Percentiles rank a stretch among this genome's conserved stretches.
Conservation (phyloP, 2,888 invertebrate species). For the Belgica antarctica region DNA sequence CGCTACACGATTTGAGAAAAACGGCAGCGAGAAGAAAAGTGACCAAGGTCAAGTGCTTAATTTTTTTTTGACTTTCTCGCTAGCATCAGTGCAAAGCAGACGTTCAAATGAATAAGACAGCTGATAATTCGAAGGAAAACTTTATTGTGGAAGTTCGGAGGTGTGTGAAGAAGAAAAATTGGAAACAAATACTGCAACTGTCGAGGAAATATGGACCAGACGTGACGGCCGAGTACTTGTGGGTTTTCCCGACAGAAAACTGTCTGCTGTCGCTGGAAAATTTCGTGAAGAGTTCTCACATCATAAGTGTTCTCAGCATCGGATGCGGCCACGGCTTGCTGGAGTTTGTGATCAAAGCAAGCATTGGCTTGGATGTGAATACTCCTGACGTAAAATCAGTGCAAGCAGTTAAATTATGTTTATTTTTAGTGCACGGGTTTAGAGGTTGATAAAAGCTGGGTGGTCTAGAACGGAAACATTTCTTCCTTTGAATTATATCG, state of each 20-base stretch:
- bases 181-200: slow-evolving; percentile 56
- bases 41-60: slow-evolving; percentile 19
- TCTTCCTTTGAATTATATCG: slow-evolving; percentile 62
- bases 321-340: slow-evolving; percentile 80
- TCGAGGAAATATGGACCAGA: slow-evolving; percentile 49
- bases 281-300: slow-evolving; percentile 54
- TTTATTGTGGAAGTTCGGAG: slow-evolving; percentile 19
- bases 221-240: slow-evolving; percentile 60
- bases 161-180: slow-evolving; percentile 48
- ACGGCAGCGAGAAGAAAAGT: slow-evolving; percentile 7
- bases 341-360: slow-evolving; percentile 72
- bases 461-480: slow-evolving; percentile 78
- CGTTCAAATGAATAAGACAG: no score
- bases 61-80: slow-evolving; percentile 18
- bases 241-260: slow-evolving; percentile 70
- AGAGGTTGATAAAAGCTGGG: slow-evolving; percentile 77
- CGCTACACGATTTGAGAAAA: no score
- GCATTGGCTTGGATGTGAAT: slow-evolving; percentile 58
- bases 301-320: slow-evolving; percentile 63
- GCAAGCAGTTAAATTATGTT: slow-evolving; percentile 24
- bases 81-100: slow-evolving; percentile 21
- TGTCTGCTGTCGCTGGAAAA: slow-evolving; percentile 62
- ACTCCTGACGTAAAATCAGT: neutral
- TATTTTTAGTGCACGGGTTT: slow-evolving; percentile 61
- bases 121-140: slow-evolving; percentile 14